Evolutionary conservation across 1,140 invertebrate genomes (phyloP), one percentile per base, ranked within the genome.

Genomic region (Dendroctonus valens): DNA sequence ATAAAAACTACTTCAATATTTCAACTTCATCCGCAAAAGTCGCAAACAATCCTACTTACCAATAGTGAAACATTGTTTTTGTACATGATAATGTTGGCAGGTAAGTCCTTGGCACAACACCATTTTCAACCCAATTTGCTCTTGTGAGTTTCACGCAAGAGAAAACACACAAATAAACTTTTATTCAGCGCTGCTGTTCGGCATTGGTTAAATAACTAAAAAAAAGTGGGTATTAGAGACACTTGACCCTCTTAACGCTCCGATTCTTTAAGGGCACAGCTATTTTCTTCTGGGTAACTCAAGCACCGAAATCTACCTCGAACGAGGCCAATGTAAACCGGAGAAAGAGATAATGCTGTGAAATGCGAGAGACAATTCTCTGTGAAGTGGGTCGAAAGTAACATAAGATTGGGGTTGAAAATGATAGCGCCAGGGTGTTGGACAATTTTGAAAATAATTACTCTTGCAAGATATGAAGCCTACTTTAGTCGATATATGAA

Each of bases 61-160:
- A 6, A 65, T 9, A 40, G 63, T 65, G 37, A 11, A 65, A 52
- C 37, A 65, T 40, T 42, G n/a, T 14, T 65, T 59, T 37, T 65
- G 44, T 5, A 65, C 54, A 44, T 65, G 15, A 40, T 65, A 65
- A 58, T 65, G 63, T 57, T 65, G 63, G 51, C 63, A 65, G 3
- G 39, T 65, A 7, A 57, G 5, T 11, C 54, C 63, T 8, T 40
- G 41, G 39, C 54, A 65, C 42, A 65, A 9, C 6, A 65, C 54
- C 63, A 58, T 65, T 37, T 50, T 65, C 44, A n/a, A 38, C 39
- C 44, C 9, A 12, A 11, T 14, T 11, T 11, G 9, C 9, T 11
- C 9, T 46, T 4, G 12, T 11, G 44, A 1, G 12, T 0, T 14
- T 46, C 12, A 11, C 44, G 12, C 9, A 46, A 46, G 44, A 11